Evolutionary conservation across 2,888 invertebrate genomes (phyloP).

Genomic region (Phorcus lineatus): DNA sequence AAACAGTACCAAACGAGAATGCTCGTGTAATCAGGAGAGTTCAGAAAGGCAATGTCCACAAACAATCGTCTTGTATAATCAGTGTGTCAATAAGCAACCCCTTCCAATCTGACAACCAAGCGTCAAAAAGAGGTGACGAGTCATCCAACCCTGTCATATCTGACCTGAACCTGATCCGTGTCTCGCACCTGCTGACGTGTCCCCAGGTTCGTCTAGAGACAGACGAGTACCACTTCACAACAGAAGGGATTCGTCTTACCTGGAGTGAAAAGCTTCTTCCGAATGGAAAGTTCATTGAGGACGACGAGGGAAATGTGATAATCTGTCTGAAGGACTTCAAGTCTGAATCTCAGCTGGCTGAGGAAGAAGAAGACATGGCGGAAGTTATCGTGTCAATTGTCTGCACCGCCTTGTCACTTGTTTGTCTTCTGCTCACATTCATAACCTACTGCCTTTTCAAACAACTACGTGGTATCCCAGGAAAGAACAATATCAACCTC

Average conservation of each 20-base stretch:
- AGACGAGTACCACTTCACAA: slow-evolving; percentile 4
- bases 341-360: slow-evolving; percentile 7
- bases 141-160: not conserved
- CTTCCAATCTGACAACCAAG: not conserved
- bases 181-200: slow-evolving; percentile 29
- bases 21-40: not conserved
- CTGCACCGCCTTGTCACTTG: slow-evolving; percentile 36
- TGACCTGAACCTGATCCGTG: slow-evolving; percentile 11
- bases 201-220: slow-evolving; percentile 31
- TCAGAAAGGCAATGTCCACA: not conserved
- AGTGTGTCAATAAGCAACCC: slow-evolving; percentile 30
- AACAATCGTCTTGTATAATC: slow-evolving; percentile 27
- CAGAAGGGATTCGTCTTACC: not conserved
- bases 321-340: slow-evolving; percentile 27
- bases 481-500: slow-evolving; percentile 46
- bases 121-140: not conserved
- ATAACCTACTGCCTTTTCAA: slow-evolving; percentile 34
- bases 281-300: not conserved
- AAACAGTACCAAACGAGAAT: slow-evolving; percentile 11
- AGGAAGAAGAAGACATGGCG: not conserved
- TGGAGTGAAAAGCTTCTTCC: slow-evolving; percentile 24
- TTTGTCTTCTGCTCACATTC: slow-evolving; percentile 35
- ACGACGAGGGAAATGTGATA: slow-evolving; percentile 6
- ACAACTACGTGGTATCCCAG: slow-evolving; percentile 40
- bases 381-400: slow-evolving; percentile 29